Base-by-base conservation (phyloP, 1,140 invertebrate genomes). In the Spodoptera litura region DNA sequence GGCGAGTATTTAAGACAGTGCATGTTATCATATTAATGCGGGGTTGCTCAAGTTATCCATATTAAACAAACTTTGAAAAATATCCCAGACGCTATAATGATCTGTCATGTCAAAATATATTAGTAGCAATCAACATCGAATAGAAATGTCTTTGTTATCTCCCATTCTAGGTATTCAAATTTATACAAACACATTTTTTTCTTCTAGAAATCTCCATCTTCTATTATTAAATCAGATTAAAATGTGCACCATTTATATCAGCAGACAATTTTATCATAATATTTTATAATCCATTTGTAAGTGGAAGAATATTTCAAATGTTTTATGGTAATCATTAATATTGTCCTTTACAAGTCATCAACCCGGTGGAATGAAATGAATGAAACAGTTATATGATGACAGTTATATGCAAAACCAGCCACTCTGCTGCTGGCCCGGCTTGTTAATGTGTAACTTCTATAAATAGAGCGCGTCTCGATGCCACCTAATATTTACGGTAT, bases 341-440 rank as follows among this genome's bases (percentile, higher is more conserved):
- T n/a, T 51, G 20, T 52, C 61, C 38, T 62, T 64, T 44, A 49
- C 25, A 66, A 27, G 64, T 53, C 49, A 68, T 68, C 64, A 53
- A 68, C 49, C 44, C 3, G 12, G 27, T 68, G 52, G 20, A 68
- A 68, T 68, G 25, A 25, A 3, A 64, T 49, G n/a, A 11, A 64
- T 49, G n/a, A 53, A 68, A 68, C 64, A 68, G 49, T 68, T 53
- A 68, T 27, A 20, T 4, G 5, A 6, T 2, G 20, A 68, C 64
- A 27, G 64, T 68, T 68, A 53, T 68, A 68, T 68, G 49, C 25
- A 53, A 53, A 68, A 68, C 49, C 5, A 53, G 25, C 20, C 10
- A 68, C 27, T 25, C 12, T 25, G 52, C 12, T 52, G 64, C 49
- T 13, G 27, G 44, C 31, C 11, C 52, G 13, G 49, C 44, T 52